These are phyloP conservation scores for Melitaea athalia DNA, from an alignment of 2,888 invertebrate species.

Conservation along the genomic window DNA sequence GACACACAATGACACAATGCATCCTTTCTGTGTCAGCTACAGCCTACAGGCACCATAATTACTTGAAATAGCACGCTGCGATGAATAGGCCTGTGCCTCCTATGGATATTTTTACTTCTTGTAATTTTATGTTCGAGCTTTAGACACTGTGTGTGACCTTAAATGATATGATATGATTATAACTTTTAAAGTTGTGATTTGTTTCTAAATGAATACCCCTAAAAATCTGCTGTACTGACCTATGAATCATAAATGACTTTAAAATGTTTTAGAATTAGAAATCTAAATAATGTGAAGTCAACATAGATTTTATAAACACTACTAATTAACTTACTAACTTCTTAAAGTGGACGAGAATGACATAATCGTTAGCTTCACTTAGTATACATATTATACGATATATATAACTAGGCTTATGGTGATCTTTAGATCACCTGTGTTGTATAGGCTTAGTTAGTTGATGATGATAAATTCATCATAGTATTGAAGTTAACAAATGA, in stretches of 20 bases:
- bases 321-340: too few species aligned
- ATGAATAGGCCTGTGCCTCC: conserved; percentile 5
- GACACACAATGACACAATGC: conserved; percentile 29
- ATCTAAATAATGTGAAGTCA: too few species aligned
- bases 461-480: conserved; percentile 3
- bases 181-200: too few species aligned
- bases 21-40: conserved; percentile 19
- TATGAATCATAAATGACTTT: too few species aligned
- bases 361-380: too few species aligned
- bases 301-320: too few species aligned
- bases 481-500: background rate
- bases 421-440: background rate
- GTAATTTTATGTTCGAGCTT: background rate
- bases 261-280: too few species aligned
- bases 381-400: too few species aligned
- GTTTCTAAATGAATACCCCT: too few species aligned
- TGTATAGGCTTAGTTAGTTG: background rate
- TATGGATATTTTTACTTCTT: conserved; percentile 18
- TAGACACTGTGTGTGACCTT: background rate
- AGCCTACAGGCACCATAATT: conserved; percentile 18
- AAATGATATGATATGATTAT: too few species aligned
- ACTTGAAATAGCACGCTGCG: conserved; percentile 21
- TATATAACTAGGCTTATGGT: background rate
- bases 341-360: too few species aligned
- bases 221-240: too few species aligned